Base-by-base conservation (phyloP, 2,797 vertebrate species). In the Echeneis naucrates region DNA sequence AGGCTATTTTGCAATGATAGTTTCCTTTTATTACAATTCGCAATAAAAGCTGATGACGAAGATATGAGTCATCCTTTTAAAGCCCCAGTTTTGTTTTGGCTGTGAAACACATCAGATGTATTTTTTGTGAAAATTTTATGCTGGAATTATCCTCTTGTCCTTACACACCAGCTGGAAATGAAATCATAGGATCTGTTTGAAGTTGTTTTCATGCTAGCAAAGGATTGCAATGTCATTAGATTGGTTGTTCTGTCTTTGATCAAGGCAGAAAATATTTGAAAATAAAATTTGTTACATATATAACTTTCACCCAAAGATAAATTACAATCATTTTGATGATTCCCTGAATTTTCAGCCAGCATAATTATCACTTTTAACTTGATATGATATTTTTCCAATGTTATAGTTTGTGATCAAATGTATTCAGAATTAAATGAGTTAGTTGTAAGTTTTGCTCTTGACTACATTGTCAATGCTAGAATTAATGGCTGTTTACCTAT, bases 11-110 rank as follows among this genome's bases (percentile, higher is more conserved):
- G 51, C 32, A 30, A 32, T 21, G 44, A 2, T 45, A 32, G 56
- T 77, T 63, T 5, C 14, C 7, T 17, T 47, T 23, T 60, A 16
- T 45, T 75, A 8, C 81, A 54, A 70, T 37, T 81, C 48, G 63
- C 2, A 52, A 5, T 68, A n/a, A 65, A 65, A 56, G 16, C 23
- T 13, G 38, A 17, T 38, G 13, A 11, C 35, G 33, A 38, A 12
- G 17, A 32, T 19, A 24, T 47, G 68, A 72, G 62, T 68, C 61
- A 60, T 21, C 56, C 30, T 8, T 47, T 27, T 1, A 38, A 53
- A 27, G n/a, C 35, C 48, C 14, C 13, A 50, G 32, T 53, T 40
- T 40, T 45, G 37, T 57, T 75, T 58, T 66, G 47, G 5, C 63
- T 72, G n/a, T n/a, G 12, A 63, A 63, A 6, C 6, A 30, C 3